Evolutionary conservation across 1,140 invertebrate species (phyloP).

Genomic region (Eueides isabella): DNA sequence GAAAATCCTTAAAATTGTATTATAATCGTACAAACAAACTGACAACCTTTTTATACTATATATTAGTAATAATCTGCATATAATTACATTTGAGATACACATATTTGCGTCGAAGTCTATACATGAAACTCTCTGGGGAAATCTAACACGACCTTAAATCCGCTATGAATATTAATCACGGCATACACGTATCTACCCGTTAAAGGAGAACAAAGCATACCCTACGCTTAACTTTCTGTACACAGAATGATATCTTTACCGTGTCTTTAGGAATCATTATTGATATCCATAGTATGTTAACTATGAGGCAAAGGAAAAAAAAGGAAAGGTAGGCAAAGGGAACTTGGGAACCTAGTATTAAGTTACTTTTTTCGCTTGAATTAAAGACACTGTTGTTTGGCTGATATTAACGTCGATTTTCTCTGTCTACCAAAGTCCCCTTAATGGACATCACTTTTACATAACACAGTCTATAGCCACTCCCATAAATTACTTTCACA

Average conservation of each 20-base stretch:
- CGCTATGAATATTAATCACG: conserved; percentile 29
- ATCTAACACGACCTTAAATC: conserved; percentile 28
- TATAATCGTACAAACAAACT: neutral
- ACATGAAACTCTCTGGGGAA: conserved; percentile 17
- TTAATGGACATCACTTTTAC: neutral
- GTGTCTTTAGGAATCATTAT: neutral
- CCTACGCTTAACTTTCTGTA: neutral
- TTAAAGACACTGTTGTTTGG: too few relatives aligned
- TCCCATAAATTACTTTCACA: too few relatives aligned
- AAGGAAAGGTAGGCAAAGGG: too few relatives aligned
- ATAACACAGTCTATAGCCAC: too few relatives aligned
- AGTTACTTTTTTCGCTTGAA: too few relatives aligned
- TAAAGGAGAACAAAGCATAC: conserved; percentile 6
- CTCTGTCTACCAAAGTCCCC: too few relatives aligned
- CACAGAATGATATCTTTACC: conserved; percentile 2
- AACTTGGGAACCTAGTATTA: too few relatives aligned
- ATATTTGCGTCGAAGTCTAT: conserved; percentile 7
- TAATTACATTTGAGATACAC: conserved; percentile 8
- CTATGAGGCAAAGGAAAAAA: too few relatives aligned
- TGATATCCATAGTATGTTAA: neutral
- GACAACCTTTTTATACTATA: neutral
- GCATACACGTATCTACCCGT: conserved; percentile 17
- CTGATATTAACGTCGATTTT: too few relatives aligned
- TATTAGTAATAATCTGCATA: conserved; percentile 10
- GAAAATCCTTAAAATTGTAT: too few relatives aligned